Percentiles rank a stretch among this genome's conserved stretches.
Evolutionary conservation across 2,797 vertebrate species (phyloP).

Genomic region (Decapterus maruadsi): DNA sequence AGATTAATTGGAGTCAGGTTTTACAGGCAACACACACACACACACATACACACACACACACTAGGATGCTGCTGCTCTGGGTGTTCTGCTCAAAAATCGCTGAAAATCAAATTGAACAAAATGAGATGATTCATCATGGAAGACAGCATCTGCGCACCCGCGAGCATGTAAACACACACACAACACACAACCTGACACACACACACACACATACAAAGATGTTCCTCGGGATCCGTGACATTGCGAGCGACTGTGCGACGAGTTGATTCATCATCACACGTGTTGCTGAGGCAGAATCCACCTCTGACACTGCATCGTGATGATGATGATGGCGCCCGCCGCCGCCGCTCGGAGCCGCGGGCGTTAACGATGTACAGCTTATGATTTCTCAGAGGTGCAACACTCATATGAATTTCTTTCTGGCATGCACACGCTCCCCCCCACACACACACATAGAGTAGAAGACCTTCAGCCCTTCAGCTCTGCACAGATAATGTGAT

Average conservation of each 20-base stretch:
- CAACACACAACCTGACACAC: neutral
- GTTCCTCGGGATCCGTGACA: constrained; percentile 22
- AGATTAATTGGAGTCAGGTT: constrained; percentile 36
- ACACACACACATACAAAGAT: neutral
- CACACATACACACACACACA: constrained; percentile 20
- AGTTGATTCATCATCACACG: constrained; percentile 24
- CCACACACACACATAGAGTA: too few relatives aligned
- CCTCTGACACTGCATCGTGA: constrained; percentile 23
- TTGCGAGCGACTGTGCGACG: constrained; percentile 11
- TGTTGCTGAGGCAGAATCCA: constrained; percentile 25
- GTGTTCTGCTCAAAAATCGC: constrained; percentile 32
- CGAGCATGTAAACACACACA: neutral
- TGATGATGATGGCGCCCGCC: too few relatives aligned
- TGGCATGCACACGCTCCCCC: too few relatives aligned
- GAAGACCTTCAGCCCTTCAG: constrained; percentile 31
- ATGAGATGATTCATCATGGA: constrained; percentile 60
- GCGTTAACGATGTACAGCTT: constrained; percentile 16
- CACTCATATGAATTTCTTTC: too few relatives aligned
- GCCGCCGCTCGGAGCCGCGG: neutral
- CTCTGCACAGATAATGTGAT: constrained; percentile 63
- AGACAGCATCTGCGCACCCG: constrained; percentile 33
- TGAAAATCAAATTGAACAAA: constrained; percentile 64
- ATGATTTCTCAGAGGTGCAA: constrained; percentile 13
- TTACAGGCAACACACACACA: neutral
- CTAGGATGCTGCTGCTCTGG: constrained; percentile 23